Conservation (phyloP, 2,888 invertebrate genomes). For the Poecilus cupreus region DNA sequence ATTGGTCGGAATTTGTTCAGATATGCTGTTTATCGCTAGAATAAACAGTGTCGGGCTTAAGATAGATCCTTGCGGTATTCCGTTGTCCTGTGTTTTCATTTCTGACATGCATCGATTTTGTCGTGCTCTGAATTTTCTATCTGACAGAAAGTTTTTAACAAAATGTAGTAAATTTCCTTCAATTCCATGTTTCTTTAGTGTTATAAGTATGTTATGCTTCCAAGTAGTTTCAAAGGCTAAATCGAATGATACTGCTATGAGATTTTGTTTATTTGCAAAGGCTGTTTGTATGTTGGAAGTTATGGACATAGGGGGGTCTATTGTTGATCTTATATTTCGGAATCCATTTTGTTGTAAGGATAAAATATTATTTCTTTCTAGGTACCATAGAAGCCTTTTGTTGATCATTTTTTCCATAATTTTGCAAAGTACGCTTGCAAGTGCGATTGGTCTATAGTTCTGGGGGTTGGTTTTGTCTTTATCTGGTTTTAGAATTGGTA, state of each 20-base stretch:
- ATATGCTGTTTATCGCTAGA: neutral
- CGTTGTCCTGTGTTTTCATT: neutral
- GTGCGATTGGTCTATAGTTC: constrained; percentile 4
- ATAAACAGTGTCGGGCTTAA: neutral
- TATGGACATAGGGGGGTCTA: neutral
- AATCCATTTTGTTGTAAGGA: neutral
- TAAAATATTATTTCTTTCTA: neutral
- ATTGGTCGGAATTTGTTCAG: too few relatives aligned
- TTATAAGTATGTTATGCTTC: neutral
- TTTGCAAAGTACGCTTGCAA: neutral
- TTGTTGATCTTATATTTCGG: neutral
- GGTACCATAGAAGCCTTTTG: neutral
- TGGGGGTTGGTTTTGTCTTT: constrained; percentile 13
- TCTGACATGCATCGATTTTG: too few relatives aligned
- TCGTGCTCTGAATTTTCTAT: too few relatives aligned
- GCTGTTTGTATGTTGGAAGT: too few relatives aligned
- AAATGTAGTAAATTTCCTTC: too few relatives aligned
- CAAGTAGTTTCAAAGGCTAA: neutral
- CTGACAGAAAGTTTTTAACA: too few relatives aligned
- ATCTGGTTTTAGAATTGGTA: neutral
- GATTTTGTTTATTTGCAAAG: too few relatives aligned
- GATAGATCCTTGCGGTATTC: neutral
- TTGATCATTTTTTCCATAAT: constrained; percentile 11
- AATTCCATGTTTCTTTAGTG: too few relatives aligned
- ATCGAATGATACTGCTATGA: neutral